A percentile compares a stretch with the other conserved stretches of the same genome.
phyloP scores from a whole-genome alignment of 2,888 invertebrate species.

The Lypha dubia region DNA sequence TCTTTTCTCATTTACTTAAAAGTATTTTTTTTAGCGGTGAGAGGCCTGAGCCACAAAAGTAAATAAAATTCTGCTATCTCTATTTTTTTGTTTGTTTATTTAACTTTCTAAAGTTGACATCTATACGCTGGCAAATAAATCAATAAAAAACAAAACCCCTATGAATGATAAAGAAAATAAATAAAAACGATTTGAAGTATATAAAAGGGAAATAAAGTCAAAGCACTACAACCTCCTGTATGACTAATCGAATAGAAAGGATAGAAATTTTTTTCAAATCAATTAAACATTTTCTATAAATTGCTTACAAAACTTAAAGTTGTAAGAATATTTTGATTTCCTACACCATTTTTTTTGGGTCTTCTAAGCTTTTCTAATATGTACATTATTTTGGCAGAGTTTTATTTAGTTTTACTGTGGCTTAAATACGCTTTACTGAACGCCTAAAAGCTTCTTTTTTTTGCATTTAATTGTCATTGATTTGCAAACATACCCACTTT shows the following conservation, averaged over 20 bases:
- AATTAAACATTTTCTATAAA: neutral
- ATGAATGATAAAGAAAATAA: neutral
- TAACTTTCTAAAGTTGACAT: conserved; percentile 39
- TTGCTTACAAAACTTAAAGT: neutral
- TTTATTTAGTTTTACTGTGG: conserved; percentile 8
- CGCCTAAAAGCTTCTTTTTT: conserved; percentile 15
- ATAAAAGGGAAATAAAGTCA: no score
- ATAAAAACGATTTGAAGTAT: neutral
- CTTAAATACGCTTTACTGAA: neutral
- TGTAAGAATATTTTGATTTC: neutral
- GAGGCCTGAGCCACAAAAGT: conserved; percentile 16
- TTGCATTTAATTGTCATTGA: conserved; percentile 6
- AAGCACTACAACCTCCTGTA: neutral
- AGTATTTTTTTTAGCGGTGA: neutral
- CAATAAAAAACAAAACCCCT: conserved; percentile 52
- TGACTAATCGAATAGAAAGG: neutral
- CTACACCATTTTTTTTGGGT: neutral
- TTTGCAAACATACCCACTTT: neutral
- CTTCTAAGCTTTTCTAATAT: neutral
- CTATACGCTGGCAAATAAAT: conserved; percentile 41
- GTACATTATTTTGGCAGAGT: neutral
- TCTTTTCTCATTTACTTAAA: neutral
- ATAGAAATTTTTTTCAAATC: neutral
- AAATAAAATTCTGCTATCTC: conserved; percentile 14
- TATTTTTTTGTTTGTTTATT: conserved; percentile 25